These are phyloP conservation scores for Leptopilina clavipes DNA, from an alignment of 1,140 invertebrate species.

Conservation along the genomic window DNA sequence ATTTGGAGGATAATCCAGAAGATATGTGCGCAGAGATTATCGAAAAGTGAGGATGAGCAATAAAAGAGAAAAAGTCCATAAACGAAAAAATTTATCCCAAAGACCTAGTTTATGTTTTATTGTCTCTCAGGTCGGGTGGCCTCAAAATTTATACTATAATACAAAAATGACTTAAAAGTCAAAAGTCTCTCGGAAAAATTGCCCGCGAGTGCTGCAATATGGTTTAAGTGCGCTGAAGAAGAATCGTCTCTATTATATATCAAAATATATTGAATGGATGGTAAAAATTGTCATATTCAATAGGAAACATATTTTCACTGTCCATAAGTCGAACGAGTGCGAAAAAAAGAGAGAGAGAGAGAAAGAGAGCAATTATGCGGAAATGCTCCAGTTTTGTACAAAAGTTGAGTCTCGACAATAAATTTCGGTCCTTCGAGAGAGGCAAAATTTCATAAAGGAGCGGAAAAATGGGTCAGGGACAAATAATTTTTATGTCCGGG, in stretches of 20 bases:
- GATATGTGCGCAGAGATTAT: too few relatives aligned
- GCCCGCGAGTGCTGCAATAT: too few relatives aligned
- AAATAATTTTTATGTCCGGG: too few relatives aligned
- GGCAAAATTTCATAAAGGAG: too few relatives aligned
- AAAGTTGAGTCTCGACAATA: background rate
- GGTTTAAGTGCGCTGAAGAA: background rate
- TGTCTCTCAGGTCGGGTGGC: background rate
- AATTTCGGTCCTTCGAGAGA: too few relatives aligned
- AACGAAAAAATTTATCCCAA: background rate
- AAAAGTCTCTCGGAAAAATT: background rate
- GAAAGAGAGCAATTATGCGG: background rate
- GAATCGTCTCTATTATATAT: conserved; percentile 1
- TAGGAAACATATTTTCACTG: background rate
- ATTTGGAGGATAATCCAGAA: too few relatives aligned
- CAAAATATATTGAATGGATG: background rate
- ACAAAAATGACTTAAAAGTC: background rate
- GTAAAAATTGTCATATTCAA: background rate
- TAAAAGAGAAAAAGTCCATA: background rate
- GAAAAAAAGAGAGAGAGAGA: too few relatives aligned
- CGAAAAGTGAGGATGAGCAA: background rate
- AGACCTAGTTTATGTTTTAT: conserved; percentile 15
- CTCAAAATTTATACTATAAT: conserved; percentile 29
- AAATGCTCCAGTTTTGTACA: conserved; percentile 13
- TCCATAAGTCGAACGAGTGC: background rate
- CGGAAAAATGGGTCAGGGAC: too few relatives aligned